Evolutionary conservation across 1,140 invertebrate genomes (phyloP), one percentile per base, ranked within the genome.

Genomic region (Chrysoperla carnea): DNA sequence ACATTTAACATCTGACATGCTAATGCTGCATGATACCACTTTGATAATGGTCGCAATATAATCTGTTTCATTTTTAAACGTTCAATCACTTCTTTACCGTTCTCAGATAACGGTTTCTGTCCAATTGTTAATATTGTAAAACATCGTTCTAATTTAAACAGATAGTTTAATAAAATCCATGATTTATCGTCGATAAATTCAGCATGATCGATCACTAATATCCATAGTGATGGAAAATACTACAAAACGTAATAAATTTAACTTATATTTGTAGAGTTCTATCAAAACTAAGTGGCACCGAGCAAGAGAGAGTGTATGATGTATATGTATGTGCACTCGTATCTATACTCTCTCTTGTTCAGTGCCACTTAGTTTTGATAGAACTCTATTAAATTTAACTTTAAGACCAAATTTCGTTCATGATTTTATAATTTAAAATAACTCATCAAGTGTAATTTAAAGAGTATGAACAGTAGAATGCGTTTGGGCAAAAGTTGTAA

Each of bases 1-100:
- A 73, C 69, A 23, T 73, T 61, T 2, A 78, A 55, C 29, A 76
- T 58, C 52, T 77, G 75, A 54, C 75, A 78, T 0, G 66, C 70
- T 1, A 78, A 47, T 5, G 65, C 70, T 8, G 67, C 65, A 28
- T 73, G 70, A 46, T 64, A 73, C 65, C 68, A 71, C 40, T 67
- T 68, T 35, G 69, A 60, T 27, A 70, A 55, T 5, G 44, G 36
- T 28, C 43, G 36, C 8, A 67, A 43, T 7, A 49, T 41, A 23
- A 66, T 41, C 8, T 56, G 52, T 27, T 47, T 52, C 38, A 45
- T 51, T 42, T 44, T 36, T 49, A 53, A 28, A 46, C 54, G 9
- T 44, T 48, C 6, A 36, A 50, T 23, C 42, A 49, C 6, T 39
- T 17, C 8, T 40, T 52, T 52, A 36, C n/a, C 17, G 11, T 44